Percentiles rank a stretch among this genome's conserved stretches.
phyloP scores from a whole-genome alignment of 2,888 invertebrate genomes.

The Merodon equestris region DNA sequence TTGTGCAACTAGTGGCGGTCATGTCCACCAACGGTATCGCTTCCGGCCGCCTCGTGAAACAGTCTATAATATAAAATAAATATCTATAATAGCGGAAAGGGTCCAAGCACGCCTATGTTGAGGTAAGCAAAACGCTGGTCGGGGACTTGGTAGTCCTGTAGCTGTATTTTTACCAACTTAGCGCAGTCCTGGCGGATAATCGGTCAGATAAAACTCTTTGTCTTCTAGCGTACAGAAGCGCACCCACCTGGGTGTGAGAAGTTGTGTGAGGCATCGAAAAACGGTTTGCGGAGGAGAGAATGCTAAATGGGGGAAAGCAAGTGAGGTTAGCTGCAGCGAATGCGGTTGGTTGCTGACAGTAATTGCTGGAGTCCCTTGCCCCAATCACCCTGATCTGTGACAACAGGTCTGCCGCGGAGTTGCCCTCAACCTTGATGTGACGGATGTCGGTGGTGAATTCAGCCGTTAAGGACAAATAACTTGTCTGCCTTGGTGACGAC shows the following conservation, averaged over 20 bases:
- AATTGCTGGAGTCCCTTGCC: neutral
- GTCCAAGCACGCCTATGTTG: slow-evolving; percentile 3
- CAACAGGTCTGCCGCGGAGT: neutral
- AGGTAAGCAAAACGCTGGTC: no score
- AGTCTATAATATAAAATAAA: neutral
- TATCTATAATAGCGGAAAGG: slow-evolving; percentile 13
- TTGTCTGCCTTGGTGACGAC: no score
- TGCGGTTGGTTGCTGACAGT: neutral
- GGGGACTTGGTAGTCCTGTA: neutral
- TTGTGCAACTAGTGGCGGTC: slow-evolving; percentile 11
- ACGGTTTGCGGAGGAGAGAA: neutral
- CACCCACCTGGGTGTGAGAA: no score
- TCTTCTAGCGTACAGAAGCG: slow-evolving; percentile 4
- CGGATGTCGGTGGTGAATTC: neutral
- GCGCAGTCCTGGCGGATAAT: slow-evolving; percentile 18
- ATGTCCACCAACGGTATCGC: neutral
- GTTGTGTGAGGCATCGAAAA: neutral
- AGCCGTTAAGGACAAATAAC: neutral
- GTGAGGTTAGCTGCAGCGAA: neutral
- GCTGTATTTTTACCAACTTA: slow-evolving; percentile 11
- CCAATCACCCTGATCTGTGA: neutral
- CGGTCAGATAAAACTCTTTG: neutral
- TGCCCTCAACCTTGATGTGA: neutral
- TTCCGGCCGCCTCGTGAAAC: neutral
- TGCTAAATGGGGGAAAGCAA: neutral